phyloP scores from a whole-genome alignment of 2,888 invertebrate genomes.

The Bombylius major region DNA sequence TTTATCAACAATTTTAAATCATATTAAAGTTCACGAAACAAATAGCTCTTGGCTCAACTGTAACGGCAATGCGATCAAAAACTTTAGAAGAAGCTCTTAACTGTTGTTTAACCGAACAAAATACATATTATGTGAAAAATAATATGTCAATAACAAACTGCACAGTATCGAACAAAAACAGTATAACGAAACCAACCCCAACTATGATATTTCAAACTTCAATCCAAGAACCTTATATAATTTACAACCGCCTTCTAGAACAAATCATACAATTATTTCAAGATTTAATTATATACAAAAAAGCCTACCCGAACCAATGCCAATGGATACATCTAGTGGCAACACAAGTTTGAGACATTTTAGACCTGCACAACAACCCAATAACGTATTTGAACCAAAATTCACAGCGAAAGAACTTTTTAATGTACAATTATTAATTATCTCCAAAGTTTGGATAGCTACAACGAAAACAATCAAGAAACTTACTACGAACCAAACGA shows the following conservation, averaged over 20 bases:
- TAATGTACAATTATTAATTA: neutral
- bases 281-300: too few relatives aligned
- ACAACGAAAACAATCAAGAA: neutral
- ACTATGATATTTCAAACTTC: too few relatives aligned
- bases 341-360: too few relatives aligned
- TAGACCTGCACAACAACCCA: neutral
- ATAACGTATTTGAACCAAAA: neutral
- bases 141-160: neutral
- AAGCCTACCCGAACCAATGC: too few relatives aligned
- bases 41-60: conserved; percentile 3
- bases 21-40: neutral
- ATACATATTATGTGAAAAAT: conserved; percentile 4
- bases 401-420: neutral
- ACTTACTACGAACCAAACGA: neutral
- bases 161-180: too few relatives aligned
- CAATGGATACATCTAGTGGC: too few relatives aligned
- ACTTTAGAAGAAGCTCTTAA: conserved; percentile 8
- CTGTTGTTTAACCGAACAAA: conserved; percentile 10
- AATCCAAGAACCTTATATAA: too few relatives aligned
- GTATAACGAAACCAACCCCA: neutral
- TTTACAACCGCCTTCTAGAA: too few relatives aligned
- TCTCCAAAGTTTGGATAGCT: too few relatives aligned
- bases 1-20: neutral
- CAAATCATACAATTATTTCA: too few relatives aligned
- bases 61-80: conserved; percentile 9